These are phyloP conservation scores for Danionella dracula DNA, from an alignment of 2,797 vertebrate genomes.

Conservation along the genomic window DNA sequence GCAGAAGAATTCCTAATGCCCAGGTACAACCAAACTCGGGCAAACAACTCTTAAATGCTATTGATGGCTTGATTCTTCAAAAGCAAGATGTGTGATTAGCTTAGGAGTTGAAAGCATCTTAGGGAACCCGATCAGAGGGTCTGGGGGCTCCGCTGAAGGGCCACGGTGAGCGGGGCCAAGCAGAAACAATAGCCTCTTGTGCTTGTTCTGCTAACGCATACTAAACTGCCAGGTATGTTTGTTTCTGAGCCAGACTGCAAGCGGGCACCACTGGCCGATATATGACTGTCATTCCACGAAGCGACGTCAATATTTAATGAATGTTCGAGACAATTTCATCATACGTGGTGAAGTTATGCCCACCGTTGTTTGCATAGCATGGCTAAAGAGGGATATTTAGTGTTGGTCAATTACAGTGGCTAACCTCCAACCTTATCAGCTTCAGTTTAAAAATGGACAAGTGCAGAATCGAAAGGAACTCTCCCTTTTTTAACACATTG, in stretches of 20 bases:
- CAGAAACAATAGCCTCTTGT: conserved; percentile 1
- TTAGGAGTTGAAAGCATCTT: neutral
- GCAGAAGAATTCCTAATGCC: conserved; percentile 41
- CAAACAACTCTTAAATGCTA: neutral
- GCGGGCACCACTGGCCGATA: neutral
- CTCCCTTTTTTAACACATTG: too few relatives aligned
- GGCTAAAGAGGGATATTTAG: neutral
- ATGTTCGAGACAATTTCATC: neutral
- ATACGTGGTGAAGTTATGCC: neutral
- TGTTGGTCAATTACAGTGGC: too few relatives aligned
- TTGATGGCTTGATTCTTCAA: neutral
- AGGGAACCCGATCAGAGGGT: neutral
- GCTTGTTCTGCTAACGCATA: neutral
- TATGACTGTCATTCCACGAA: neutral
- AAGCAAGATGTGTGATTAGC: neutral
- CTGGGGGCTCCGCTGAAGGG: neutral
- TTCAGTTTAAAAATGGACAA: too few relatives aligned
- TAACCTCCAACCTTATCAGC: too few relatives aligned
- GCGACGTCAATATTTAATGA: neutral
- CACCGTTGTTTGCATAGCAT: neutral
- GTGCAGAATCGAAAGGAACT: too few relatives aligned
- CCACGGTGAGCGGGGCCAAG: neutral
- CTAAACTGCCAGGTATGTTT: neutral
- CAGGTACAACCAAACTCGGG: neutral
- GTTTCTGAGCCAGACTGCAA: neutral